phyloP scores from a whole-genome alignment of 2,113 vertebrate genomes.

The Atractosteus spatula region DNA sequence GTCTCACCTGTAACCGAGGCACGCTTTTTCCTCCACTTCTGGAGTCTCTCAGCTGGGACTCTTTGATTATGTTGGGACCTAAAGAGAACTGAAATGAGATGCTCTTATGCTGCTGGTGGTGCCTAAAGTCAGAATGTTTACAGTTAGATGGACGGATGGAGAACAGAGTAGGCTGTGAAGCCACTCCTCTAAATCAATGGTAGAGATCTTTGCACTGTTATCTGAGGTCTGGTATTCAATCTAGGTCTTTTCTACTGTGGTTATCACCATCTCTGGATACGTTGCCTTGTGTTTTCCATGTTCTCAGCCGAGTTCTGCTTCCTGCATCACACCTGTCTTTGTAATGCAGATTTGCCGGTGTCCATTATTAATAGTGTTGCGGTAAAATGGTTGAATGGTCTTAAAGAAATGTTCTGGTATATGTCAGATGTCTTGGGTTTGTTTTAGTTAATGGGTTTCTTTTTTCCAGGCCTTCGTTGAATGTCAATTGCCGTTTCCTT shows the following conservation, averaged over 20 bases:
- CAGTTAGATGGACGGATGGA: slow-evolving; percentile 73
- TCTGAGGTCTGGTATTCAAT: slow-evolving; percentile 23
- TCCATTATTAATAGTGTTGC: no score
- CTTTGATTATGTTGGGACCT: slow-evolving; percentile 47
- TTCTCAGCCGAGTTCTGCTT: neutral
- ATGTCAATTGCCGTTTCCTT: slow-evolving; percentile 26
- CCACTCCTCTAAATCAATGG: slow-evolving; percentile 58
- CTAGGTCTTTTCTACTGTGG: slow-evolving; percentile 14
- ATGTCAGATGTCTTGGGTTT: neutral
- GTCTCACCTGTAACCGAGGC: slow-evolving; percentile 57
- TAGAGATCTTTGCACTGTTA: slow-evolving; percentile 42
- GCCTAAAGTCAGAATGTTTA: slow-evolving; percentile 81
- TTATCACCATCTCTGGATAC: neutral
- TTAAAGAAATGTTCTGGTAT: neutral
- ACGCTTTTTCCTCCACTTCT: slow-evolving; percentile 33
- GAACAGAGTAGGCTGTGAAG: slow-evolving; percentile 69
- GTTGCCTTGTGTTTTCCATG: no score
- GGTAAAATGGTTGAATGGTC: neutral
- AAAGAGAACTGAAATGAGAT: slow-evolving; percentile 71
- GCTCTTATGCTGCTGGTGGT: slow-evolving; percentile 86
- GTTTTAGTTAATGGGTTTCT: neutral
- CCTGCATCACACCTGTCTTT: neutral
- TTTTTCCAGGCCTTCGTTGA: neutral
- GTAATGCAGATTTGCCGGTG: neutral
- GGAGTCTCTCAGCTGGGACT: slow-evolving; percentile 30